These are phyloP conservation scores for Bombus impatiens DNA, from an alignment of 1,140 invertebrate genomes.

Conservation along the genomic window DNA sequence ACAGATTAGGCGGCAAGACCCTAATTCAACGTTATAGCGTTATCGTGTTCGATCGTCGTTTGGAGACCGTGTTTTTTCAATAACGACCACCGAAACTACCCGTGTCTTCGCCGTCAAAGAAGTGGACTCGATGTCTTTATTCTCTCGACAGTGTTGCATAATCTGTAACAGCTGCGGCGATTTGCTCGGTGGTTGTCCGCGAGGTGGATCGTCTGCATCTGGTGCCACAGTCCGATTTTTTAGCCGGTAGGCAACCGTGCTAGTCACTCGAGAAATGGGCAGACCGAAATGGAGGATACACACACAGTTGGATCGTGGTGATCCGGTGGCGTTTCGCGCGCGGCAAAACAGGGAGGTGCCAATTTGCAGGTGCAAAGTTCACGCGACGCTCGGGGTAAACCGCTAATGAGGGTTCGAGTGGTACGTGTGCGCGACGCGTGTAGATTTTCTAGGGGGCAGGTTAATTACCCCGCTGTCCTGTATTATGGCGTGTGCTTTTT, in stretches of 20 bases:
- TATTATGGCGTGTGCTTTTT: conserved; percentile 38
- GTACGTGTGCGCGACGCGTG: conserved; percentile 60
- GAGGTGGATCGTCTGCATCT: conserved; percentile 33
- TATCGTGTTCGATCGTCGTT: background rate
- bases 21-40: background rate
- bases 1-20: background rate
- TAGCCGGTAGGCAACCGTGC: background rate
- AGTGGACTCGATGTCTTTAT: conserved; percentile 67
- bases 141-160: conserved; percentile 55
- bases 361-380: conserved; percentile 78
- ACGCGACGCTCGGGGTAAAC: conserved; percentile 62
- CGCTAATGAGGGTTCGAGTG: conserved; percentile 68
- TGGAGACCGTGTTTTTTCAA: background rate
- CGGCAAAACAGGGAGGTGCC: conserved; percentile 42
- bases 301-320: background rate
- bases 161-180: conserved; percentile 69
- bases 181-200: background rate
- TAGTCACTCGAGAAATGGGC: no score
- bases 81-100: background rate
- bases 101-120: background rate
- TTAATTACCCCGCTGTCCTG: conserved; percentile 65
- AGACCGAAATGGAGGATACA: background rate
- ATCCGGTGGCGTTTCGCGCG: background rate
- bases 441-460: conserved; percentile 67
- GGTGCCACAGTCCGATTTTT: conserved; percentile 29